Evolutionary conservation across 1,140 invertebrate species (phyloP), one percentile per base, ranked within the genome.

Genomic region (Eupeodes corollae): DNA sequence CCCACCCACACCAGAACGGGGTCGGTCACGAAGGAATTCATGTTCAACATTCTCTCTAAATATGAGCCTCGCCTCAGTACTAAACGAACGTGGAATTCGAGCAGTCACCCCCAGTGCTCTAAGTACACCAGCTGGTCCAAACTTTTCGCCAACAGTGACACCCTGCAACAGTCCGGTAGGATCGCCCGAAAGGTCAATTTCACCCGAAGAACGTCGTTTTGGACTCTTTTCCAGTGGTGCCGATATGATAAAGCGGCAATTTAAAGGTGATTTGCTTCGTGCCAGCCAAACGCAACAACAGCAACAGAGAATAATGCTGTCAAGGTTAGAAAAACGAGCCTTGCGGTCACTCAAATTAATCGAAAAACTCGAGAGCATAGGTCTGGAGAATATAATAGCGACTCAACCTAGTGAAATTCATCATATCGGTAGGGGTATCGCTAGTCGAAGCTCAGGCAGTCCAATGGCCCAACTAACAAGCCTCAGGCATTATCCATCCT

Each of bases 41-140:
- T 84, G 81, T 12, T 81, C 78, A 6, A 89, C 85, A 2, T 88
- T 85, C 62, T 88, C 84, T 15, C 86, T 85, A 19, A 84, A 83
- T 8, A 67, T 83, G 8, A 84, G 86, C 0, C 66, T 91, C 8
- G 88, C 88, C 1, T 81, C 84, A 52, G 80, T 89, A 70, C 68
- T 91, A 10, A 83, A 87, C 49, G 87, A 90, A 60, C 73, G 87
- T 51, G 86, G 85, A 32, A 86, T 86, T 42, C 81, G 80, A 61
- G 82, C 82, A 38, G 78, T 79, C 1, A 83, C 79, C 15, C 79
- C 78, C 41, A 83, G 78, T 16, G 76, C 77, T 14, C 63, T 82
- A 0, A 75, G 77, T 32, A 83, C 84, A 1, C 85, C 85, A 1
- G 78, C 75, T 50, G 79, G 76, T 31, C 74, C 72, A 2, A 83